Evolutionary conservation across 2,113 vertebrate species (phyloP).

Genomic region (Salvator merianae): DNA sequence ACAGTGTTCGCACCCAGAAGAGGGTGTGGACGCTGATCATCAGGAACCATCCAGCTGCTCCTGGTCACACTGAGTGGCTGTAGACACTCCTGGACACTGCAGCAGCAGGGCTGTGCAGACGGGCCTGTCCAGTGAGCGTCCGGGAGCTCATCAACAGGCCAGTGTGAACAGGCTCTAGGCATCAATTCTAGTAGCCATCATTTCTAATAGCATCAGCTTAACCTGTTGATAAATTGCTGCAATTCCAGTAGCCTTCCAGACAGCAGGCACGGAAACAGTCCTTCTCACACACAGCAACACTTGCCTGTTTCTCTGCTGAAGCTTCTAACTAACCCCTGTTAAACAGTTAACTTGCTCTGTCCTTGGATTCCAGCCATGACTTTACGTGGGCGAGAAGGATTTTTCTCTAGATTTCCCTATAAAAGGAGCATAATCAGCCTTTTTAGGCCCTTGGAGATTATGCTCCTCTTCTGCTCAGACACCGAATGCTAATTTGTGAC

Average conservation of each 20-base stretch:
- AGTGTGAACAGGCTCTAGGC: too few relatives aligned
- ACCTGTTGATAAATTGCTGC: neutral
- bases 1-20: too few relatives aligned
- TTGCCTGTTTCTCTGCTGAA: neutral
- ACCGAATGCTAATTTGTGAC: neutral
- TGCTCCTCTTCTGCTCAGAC: neutral
- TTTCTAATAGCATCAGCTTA: neutral
- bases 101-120: too few relatives aligned
- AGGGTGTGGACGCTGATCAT: too few relatives aligned
- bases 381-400: neutral
- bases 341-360: conserved; percentile 25
- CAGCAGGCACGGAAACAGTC: neutral
- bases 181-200: too few relatives aligned
- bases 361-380: conserved; percentile 20
- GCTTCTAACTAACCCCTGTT: neutral
- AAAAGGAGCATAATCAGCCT: neutral
- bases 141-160: too few relatives aligned
- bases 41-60: too few relatives aligned
- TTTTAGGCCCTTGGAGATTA: neutral
- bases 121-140: too few relatives aligned
- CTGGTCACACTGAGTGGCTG: too few relatives aligned
- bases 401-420: neutral
- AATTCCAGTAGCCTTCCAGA: neutral
- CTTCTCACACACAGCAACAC: neutral
- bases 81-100: too few relatives aligned